These are phyloP conservation scores for Timandra comae DNA, from an alignment of 2,888 invertebrate species.

Conservation along the genomic window DNA sequence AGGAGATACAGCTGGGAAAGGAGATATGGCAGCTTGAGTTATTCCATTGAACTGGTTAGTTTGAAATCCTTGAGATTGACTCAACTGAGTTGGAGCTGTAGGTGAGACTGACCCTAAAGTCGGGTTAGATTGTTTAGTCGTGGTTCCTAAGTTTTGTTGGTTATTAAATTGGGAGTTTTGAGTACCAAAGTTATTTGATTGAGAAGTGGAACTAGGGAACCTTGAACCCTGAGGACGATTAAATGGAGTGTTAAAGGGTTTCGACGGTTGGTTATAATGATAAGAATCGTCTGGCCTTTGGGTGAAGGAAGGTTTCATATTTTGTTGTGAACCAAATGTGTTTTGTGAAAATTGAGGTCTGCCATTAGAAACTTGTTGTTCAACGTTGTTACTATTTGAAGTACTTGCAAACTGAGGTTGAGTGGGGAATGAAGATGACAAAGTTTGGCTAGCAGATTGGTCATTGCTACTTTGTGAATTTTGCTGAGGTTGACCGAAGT, in stretches of 20 bases:
- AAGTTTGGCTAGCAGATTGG: constrained; percentile 8
- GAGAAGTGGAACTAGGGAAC: constrained; percentile 33
- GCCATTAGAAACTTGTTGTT: constrained; percentile 1
- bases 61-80: constrained; percentile 9
- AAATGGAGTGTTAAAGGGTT: constrained; percentile 33
- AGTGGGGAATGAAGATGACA: constrained; percentile 6
- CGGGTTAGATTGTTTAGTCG: constrained; percentile 22
- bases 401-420: constrained; percentile 6
- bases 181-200: constrained; percentile 28
- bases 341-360: constrained; percentile 8
- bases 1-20: constrained; percentile 37
- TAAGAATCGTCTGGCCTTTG: constrained; percentile 42
- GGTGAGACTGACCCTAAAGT: constrained; percentile 17
- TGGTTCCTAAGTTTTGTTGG: constrained; percentile 16
- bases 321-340: constrained; percentile 10
- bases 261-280: constrained; percentile 47
- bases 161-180: constrained; percentile 10
- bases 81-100: constrained; percentile 17
- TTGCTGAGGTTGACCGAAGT: background rate
- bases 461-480: background rate
- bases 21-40: constrained; percentile 46
- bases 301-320: constrained; percentile 27
- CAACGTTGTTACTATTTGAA: constrained; percentile 1
- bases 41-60: constrained; percentile 29
- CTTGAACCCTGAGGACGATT: constrained; percentile 22